Percentiles rank a stretch among this genome's conserved stretches.
These are phyloP conservation scores for Phocoena sinus DNA, from an alignment of 2,113 vertebrate genomes.

Conservation along the genomic window DNA sequence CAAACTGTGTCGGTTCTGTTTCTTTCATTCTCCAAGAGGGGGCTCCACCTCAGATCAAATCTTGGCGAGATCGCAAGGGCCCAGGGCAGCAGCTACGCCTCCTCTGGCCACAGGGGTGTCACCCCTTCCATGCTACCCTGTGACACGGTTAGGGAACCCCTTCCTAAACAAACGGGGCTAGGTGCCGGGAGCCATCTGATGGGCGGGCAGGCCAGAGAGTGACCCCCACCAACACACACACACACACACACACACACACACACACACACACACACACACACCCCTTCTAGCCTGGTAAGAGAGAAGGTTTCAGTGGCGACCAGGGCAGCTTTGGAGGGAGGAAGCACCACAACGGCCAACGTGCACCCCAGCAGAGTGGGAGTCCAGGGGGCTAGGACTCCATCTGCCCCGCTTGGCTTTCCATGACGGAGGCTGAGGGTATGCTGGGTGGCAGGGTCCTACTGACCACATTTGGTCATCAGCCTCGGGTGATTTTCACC, in stretches of 20 bases:
- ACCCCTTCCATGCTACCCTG: fast-evolving
- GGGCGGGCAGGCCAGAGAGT: background rate
- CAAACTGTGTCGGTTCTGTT: background rate
- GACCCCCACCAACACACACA: background rate
- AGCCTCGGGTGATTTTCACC: background rate
- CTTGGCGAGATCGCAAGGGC: background rate
- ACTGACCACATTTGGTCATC: background rate
- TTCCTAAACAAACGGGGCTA: no score
- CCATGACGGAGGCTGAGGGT: background rate
- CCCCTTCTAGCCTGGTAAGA: background rate
- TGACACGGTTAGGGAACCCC: background rate
- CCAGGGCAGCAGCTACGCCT: background rate
- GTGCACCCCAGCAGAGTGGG: background rate
- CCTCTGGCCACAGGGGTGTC: background rate
- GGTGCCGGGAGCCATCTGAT: background rate
- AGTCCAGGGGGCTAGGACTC: no score
- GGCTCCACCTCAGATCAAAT: background rate
- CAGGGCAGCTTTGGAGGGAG: background rate
- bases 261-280: background rate
- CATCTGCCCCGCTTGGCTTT: background rate
- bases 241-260: no score
- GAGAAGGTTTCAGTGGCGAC: background rate
- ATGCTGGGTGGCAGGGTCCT: fast-evolving
- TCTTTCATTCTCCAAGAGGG: background rate
- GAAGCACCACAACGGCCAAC: fast-evolving